Base-by-base conservation (phyloP, 2,888 invertebrate species). In the Tryphoninae sp. region DNA sequence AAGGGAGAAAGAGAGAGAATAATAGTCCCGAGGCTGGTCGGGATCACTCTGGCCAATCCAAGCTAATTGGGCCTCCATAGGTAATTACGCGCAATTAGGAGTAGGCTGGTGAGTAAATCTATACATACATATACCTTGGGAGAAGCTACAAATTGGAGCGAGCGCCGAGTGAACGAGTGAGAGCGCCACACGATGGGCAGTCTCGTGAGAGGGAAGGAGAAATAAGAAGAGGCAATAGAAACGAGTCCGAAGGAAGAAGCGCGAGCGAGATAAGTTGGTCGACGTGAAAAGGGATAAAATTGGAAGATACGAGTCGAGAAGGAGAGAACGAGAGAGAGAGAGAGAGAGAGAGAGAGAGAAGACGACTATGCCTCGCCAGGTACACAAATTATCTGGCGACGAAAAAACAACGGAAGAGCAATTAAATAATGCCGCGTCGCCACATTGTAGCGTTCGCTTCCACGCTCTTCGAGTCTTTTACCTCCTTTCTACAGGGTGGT, bases 81-180 rank as follows among this genome's bases (percentile, higher is more conserved):
- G 89, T 91, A 91, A 91, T 91, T 91, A 91, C 89, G 89, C 90
- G 89, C 90, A 91, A 91, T 91, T 91, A 91, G 91, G 91, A 89
- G 88, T 88, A 88, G 89, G 84, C 88, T 84, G 86, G 68, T 74
- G 77, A 83, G 78, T 71, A 77, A 78, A 76, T 75, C 64, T 75
- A 16, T 55, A 42, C 55, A 23, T 42, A 19, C 58, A 61, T 61
- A 42, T 49, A 62, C 19, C 49, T 64, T 23, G 42, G 73, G 64
- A 75, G 84, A 84, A 85, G 84, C 85, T 86, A 88, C 85, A 88
- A 89, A 87, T 88, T 87, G 87, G 86, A 86, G 86, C 84, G 86
- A 86, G 74, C 82, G 73, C 67, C 65, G 77, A 71, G 68, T 67
- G 73, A 59, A 19, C 23, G 49, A 62, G 73, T 64, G 74, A 73